Evolutionary conservation across 1,140 invertebrate species (phyloP), one percentile per base, ranked within the genome.

Genomic region (Drosophila rufa): DNA sequence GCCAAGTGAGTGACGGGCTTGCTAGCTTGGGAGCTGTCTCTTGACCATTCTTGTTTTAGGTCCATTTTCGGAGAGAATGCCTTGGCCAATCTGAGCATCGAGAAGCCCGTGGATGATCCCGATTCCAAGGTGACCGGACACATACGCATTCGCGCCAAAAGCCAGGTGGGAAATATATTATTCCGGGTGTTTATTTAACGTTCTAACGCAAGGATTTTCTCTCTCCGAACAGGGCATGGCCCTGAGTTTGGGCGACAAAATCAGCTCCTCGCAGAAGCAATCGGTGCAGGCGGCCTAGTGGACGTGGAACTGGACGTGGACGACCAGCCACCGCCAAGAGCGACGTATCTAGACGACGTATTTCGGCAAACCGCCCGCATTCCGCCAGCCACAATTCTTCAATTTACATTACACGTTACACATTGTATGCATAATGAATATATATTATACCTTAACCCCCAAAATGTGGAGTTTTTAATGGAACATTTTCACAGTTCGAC

Each of bases 11-110:
- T 82, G 1, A 12, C 3, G 1, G 15, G 19, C 3, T 2, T 30
- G n/a, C 4, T 22, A 5, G 6, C 8, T 19, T 19, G 9, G 0
- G 27, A 27, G 4, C 27, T 27, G 27, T 27, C 6, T 27, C 27
- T 27, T 27, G 6, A 27, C 6, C 6, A 27, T 27, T 27, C 27
- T 0, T 30, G 5, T 53, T 60, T 3, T 22, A 94, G 98, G 91
- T 99, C 98, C 3, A 99, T 99, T 91, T 99, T 99, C 94, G 99
- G 99, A 4, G 99, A 99, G 94, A 98, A 99, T 94, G 99, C 99
- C 3, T 94, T 99, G 66, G 99, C 99, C 51, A 99, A 99, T 95
- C 95, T 99, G 76, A 99, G 98, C 89, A 98, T 99, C 82, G 99
- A 99, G 93, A 99, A 99, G 86, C 97, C 98, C 14, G 94, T 97